phyloP scores from a whole-genome alignment of 1,140 invertebrate species.

The Nebria ingens region DNA sequence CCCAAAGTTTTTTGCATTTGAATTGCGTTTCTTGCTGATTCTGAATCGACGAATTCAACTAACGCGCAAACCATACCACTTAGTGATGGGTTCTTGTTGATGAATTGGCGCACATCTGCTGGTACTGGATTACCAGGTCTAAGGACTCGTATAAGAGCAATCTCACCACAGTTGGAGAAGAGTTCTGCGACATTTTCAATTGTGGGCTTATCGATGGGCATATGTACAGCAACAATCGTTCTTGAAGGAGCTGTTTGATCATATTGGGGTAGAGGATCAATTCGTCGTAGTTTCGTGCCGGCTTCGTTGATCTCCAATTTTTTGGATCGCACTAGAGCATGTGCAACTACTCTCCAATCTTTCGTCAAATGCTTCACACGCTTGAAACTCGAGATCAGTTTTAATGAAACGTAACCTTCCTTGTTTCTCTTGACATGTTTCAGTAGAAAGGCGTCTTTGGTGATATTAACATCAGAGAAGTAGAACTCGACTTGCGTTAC shows the following conservation, averaged over 20 bases:
- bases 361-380: conserved; percentile 85
- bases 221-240: conserved; percentile 76
- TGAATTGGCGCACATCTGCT: conserved; percentile 77
- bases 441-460: conserved; percentile 88
- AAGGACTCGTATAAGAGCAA: conserved; percentile 74
- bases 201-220: conserved; percentile 72
- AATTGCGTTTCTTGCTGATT: conserved; percentile 70
- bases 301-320: conserved; percentile 83
- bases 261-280: conserved; percentile 74
- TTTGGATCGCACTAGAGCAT: conserved; percentile 64
- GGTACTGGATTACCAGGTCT: conserved; percentile 78
- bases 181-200: conserved; percentile 82
- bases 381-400: conserved; percentile 88
- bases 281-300: conserved; percentile 80
- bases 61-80: conserved; percentile 74
- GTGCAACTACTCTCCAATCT: conserved; percentile 85
- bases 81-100: conserved; percentile 82
- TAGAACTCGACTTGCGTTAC: conserved; percentile 84
- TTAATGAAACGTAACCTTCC: conserved; percentile 88
- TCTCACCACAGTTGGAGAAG: conserved; percentile 78
- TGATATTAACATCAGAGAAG: conserved; percentile 88
- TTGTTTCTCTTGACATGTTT: conserved; percentile 92
- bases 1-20: conserved; percentile 37
- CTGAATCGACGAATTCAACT: conserved; percentile 81
- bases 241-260: conserved; percentile 85